Conservation (phyloP, 2,797 vertebrate genomes). For the Falco naumanni region DNA sequence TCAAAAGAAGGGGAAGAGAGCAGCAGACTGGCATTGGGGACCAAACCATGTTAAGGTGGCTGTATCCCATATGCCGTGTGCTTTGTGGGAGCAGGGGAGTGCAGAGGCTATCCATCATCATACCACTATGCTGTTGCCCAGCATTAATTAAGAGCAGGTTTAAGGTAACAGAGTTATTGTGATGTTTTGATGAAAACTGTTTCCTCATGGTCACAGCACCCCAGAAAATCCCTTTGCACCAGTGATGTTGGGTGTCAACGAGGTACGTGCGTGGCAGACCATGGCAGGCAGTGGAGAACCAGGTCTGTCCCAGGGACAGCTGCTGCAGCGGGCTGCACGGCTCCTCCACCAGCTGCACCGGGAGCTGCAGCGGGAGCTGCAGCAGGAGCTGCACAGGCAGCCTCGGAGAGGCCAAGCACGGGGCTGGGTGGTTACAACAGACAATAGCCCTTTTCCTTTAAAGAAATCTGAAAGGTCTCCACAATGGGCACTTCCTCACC, state of each 20-base stretch:
- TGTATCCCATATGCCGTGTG: fast-evolving
- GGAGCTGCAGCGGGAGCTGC: no score
- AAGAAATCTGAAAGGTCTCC: not conserved
- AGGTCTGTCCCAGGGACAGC: not conserved
- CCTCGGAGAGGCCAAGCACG: fast-evolving
- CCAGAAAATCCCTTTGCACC: not conserved
- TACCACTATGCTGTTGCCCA: not conserved
- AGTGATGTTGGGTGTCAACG: fast-evolving
- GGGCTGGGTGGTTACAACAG: not conserved
- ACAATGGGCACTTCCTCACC: not conserved
- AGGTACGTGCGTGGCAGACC: fast-evolving
- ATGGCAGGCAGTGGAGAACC: fast-evolving
- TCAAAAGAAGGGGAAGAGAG: not conserved
- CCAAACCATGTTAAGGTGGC: not conserved
- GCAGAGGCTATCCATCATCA: not conserved
- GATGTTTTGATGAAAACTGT: not conserved
- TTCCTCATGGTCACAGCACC: not conserved
- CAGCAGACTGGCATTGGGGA: not conserved
- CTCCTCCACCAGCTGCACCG: no score
- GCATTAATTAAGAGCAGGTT: not conserved
- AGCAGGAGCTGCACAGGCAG: no score
- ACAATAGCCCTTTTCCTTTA: not conserved
- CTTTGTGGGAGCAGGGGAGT: not conserved
- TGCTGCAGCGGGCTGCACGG: no score
- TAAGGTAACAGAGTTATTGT: not conserved